Evolutionary conservation across 1,140 invertebrate genomes (phyloP).

Genomic region (Diorhabda sublineata): DNA sequence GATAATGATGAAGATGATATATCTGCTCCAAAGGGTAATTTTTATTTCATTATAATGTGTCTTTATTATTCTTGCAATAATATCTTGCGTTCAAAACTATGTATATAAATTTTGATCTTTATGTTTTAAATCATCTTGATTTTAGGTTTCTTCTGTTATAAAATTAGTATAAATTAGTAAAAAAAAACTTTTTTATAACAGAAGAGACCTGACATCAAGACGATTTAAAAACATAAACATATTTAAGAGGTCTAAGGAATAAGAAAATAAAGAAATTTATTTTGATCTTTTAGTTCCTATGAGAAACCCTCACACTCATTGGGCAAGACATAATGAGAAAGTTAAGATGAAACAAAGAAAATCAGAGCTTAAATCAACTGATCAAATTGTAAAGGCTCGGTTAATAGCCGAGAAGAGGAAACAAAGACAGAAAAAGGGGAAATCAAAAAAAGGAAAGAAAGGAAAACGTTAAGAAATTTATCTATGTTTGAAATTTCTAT

Average conservation of each 20-base stretch:
- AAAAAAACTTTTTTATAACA: no score
- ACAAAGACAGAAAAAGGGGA: constrained; percentile 36
- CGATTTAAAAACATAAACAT: no score
- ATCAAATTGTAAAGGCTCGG: constrained; percentile 67
- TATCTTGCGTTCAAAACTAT: neutral
- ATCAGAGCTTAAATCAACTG: constrained; percentile 60
- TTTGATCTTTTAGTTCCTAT: neutral
- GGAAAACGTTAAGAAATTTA: constrained; percentile 22
- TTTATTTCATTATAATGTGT: neutral
- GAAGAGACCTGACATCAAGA: no score
- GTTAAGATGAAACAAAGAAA: constrained; percentile 50
- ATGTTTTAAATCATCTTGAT: no score
- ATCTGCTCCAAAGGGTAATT: constrained; percentile 5
- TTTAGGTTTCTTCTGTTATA: no score
- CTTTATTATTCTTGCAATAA: neutral
- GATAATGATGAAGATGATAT: constrained; percentile 54
- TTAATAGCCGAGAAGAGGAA: constrained; percentile 54
- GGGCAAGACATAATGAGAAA: constrained; percentile 60
- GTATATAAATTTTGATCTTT: no score
- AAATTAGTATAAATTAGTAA: no score
- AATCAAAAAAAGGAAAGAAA: constrained; percentile 40
- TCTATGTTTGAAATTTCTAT: neutral
- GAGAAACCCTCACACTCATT: constrained; percentile 51
- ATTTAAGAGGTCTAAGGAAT: no score
- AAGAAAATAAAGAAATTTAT: neutral